phyloP scores from a whole-genome alignment of 2,888 invertebrate genomes.

The Eubasilissa splendida region DNA sequence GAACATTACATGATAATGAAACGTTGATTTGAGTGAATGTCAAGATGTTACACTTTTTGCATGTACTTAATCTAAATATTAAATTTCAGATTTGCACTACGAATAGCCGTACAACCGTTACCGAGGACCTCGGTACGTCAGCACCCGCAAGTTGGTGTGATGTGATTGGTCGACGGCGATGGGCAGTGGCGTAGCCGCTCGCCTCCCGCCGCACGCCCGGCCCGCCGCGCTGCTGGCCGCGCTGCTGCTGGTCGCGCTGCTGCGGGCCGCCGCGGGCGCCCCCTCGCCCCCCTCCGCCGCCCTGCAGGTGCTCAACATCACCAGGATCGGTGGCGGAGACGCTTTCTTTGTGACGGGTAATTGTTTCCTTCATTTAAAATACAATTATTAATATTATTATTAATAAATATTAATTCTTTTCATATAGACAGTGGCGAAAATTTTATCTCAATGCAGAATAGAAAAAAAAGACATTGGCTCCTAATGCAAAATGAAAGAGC shows the following conservation, averaged over 20 bases:
- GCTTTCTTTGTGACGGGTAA: conserved; percentile 73
- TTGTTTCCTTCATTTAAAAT: neutral
- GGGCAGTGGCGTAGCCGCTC: conserved; percentile 1
- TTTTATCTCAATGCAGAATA: no score
- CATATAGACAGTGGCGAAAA: no score
- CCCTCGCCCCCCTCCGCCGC: conserved; percentile 62
- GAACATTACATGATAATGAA: no score
- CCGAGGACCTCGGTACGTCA: conserved; percentile 1
- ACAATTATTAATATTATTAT: no score
- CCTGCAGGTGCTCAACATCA: conserved; percentile 71
- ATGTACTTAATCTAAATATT: no score
- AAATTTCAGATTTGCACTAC: neutral
- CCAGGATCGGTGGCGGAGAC: conserved; percentile 75
- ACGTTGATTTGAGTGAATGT: no score
- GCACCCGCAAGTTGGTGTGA: neutral
- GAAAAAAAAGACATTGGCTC: no score
- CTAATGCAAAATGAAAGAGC: no score
- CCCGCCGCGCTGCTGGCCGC: conserved; percentile 14
- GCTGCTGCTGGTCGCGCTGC: conserved; percentile 15
- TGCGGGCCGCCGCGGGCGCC: conserved; percentile 57
- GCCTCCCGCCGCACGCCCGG: neutral
- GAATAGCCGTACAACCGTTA: neutral
- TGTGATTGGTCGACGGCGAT: conserved; percentile 9
- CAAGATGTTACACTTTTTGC: no score
- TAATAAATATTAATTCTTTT: no score